Conservation (phyloP, 1,140 invertebrate genomes). For the Plodia interpunctella region DNA sequence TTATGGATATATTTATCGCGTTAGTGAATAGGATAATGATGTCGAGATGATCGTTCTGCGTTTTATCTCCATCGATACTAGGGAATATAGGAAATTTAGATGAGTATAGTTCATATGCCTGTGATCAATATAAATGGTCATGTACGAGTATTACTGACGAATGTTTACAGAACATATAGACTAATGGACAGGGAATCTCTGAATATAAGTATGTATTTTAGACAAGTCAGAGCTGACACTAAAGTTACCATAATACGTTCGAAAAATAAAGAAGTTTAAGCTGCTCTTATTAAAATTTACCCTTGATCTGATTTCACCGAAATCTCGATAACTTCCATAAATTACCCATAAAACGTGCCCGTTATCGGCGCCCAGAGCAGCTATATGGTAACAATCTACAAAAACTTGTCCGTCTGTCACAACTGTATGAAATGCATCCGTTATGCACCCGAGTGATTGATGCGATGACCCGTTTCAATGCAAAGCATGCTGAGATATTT, state of each 20-base stretch:
- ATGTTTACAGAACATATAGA: too few relatives aligned
- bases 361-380: background rate
- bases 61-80: too few relatives aligned
- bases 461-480: background rate
- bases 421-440: background rate
- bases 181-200: too few relatives aligned
- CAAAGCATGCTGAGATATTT: background rate
- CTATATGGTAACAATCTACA: background rate
- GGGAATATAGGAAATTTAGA: too few relatives aligned
- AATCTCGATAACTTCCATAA: background rate
- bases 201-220: too few relatives aligned
- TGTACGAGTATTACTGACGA: too few relatives aligned
- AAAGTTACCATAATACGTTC: too few relatives aligned
- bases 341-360: background rate
- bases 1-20: background rate
- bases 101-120: too few relatives aligned
- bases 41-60: too few relatives aligned
- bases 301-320: conserved; percentile 1
- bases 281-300: background rate
- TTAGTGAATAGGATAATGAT: too few relatives aligned
- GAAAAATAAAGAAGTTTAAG: background rate
- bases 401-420: conserved; percentile 2
- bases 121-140: too few relatives aligned
- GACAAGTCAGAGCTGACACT: too few relatives aligned
- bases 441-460: background rate